Evolutionary conservation across 1,140 invertebrate species (phyloP), one percentile per base, ranked within the genome.

Genomic region (Ceratina australensis): DNA sequence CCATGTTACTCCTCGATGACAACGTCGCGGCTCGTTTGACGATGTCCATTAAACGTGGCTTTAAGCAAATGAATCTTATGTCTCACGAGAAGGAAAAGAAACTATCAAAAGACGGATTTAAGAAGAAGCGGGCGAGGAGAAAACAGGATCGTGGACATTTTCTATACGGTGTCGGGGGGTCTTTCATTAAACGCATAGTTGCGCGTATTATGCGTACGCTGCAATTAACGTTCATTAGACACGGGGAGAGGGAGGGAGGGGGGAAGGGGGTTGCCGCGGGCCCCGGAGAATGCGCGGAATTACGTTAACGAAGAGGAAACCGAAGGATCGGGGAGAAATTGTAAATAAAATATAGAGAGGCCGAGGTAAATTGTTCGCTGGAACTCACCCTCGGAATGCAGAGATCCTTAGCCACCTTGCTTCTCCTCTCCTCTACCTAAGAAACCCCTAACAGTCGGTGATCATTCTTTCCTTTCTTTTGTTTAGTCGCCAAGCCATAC

Each of bases 201-300:
- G 26, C 42, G 73, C 65, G 65, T 52, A 76, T 75, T 69, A 76
- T 76, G 57, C 65, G 65, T 18, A 13, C 56, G 73, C 24, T 42
- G 73, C 65, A 76, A 76, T 76, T 76, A 76, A 68, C 73, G 73
- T 76, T 76, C 73, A 69, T 76, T 76, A 76, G 65, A 76, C 67
- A 59, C 73, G n/a, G 52, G 42, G 52, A 54, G 3, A 13, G 52
- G 50, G 18, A 28, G 24, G 12, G 2, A 15, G 22, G 28, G 8
- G n/a, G 47, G n/a, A 24, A 10, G 12, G 7, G 33, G 33, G 33
- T 5, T 42, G 33, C 33, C 33, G 33, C 33, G 33, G 33, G 33
- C 33, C 33, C 8, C 15, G 7, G 75, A n/a, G 75, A 64, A 78
- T 71, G 67, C 68, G 50, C 8, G 75, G 75, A 78, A 78, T 72